These are phyloP conservation scores for Potamarius usumacintae DNA, from an alignment of 2,113 vertebrate genomes.

Conservation along the genomic window DNA sequence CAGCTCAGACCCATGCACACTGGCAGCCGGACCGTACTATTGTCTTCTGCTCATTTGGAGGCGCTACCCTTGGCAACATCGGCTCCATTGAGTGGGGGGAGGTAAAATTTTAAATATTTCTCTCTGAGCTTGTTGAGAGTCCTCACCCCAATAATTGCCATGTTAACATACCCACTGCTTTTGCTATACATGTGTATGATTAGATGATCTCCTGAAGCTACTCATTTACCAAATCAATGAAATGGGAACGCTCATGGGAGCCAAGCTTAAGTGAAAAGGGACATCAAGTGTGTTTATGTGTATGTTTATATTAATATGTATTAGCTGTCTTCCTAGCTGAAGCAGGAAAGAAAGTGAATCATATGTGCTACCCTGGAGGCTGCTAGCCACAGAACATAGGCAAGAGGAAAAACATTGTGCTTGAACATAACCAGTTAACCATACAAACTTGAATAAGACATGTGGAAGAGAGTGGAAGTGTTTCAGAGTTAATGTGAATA, in stretches of 20 bases:
- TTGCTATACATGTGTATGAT: not conserved
- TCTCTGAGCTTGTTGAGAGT: not conserved
- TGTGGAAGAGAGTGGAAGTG: slow-evolving; percentile 23
- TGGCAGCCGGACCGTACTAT: slow-evolving; percentile 87
- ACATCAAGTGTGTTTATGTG: slow-evolving; percentile 27
- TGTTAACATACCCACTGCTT: not conserved
- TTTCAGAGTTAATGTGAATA: slow-evolving; percentile 35
- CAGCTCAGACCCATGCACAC: slow-evolving; percentile 75
- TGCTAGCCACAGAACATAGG: not conserved
- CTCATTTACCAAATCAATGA: slow-evolving; percentile 2
- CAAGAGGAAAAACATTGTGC: slow-evolving; percentile 4
- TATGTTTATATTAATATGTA: not conserved
- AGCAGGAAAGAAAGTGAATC: not conserved
- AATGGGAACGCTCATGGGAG: not conserved
- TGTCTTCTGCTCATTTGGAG: slow-evolving; percentile 90
- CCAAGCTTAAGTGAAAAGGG: slow-evolving; percentile 9
- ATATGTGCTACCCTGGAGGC: slow-evolving; percentile 7
- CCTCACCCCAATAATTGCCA: not conserved
- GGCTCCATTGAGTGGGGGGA: slow-evolving; percentile 94
- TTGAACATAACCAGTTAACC: slow-evolving; percentile 37
- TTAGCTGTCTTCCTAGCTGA: not conserved
- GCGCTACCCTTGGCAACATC: slow-evolving; percentile 81
- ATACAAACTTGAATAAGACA: slow-evolving; percentile 32
- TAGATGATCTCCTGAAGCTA: not conserved
- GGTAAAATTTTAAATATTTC: slow-evolving; percentile 70